Evolutionary conservation across 1,140 invertebrate species (phyloP).

Genomic region (Galendromus occidentalis): DNA sequence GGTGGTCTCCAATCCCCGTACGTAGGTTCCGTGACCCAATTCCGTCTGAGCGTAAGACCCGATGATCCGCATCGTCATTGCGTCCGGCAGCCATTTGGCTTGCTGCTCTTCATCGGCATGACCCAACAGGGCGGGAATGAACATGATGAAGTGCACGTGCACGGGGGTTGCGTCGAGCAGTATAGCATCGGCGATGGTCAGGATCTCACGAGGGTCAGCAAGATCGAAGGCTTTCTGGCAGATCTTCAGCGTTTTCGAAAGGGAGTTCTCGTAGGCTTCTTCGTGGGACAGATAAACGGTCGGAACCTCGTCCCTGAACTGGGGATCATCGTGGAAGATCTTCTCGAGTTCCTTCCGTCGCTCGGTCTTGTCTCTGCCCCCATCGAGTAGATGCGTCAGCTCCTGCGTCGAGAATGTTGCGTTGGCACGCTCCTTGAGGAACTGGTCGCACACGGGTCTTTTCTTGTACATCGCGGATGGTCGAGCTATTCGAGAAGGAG

Average conservation of each 20-base stretch:
- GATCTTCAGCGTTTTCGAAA: conserved; percentile 41
- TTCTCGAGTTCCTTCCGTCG: conserved; percentile 39
- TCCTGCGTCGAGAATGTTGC: conserved; percentile 52
- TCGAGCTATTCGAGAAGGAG: no score
- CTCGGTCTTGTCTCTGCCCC: conserved; percentile 44
- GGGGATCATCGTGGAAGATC: conserved; percentile 33
- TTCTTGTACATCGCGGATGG: no score
- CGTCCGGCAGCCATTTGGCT: conserved; percentile 58
- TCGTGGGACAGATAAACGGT: conserved; percentile 59
- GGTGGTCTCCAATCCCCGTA: conserved; percentile 71
- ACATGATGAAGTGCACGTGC: conserved; percentile 71
- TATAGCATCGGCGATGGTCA: conserved; percentile 47
- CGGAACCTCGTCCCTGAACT: conserved; percentile 44
- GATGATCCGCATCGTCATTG: conserved; percentile 58
- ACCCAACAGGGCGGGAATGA: conserved; percentile 65
- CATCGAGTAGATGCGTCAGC: conserved; percentile 54
- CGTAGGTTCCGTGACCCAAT: conserved; percentile 76
- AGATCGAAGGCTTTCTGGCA: conserved; percentile 49
- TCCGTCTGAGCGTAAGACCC: conserved; percentile 91
- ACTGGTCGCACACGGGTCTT: conserved; percentile 25
- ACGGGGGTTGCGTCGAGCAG: conserved; percentile 61
- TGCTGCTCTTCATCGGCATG: conserved; percentile 68
- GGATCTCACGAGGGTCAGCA: conserved; percentile 39
- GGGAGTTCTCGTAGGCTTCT: conserved; percentile 57
- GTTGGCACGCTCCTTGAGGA: conserved; percentile 47